Conservation (phyloP, 2,797 vertebrate genomes). For the Nyctalus aviator region DNA sequence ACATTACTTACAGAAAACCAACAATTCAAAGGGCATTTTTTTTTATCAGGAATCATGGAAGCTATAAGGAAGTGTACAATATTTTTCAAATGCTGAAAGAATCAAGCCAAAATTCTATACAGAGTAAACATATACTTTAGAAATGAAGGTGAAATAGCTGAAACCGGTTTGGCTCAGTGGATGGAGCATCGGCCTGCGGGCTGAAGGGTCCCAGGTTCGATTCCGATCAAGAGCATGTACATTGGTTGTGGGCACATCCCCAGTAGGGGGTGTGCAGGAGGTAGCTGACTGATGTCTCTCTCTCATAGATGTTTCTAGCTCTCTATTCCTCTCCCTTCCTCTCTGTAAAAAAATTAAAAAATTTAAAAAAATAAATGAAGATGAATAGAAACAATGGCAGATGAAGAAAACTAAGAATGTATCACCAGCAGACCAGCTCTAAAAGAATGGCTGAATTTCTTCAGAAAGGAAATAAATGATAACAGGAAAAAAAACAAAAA, state of each 20-base stretch:
- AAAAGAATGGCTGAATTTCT: background rate
- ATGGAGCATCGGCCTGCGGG: too few relatives aligned
- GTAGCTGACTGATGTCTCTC: too few relatives aligned
- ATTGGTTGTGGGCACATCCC: too few relatives aligned
- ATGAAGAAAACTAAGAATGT: background rate
- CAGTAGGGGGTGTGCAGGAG: too few relatives aligned
- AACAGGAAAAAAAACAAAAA: background rate
- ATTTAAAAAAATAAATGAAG: too few relatives aligned
- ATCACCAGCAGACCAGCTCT: background rate
- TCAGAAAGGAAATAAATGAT: background rate
- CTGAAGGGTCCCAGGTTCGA: too few relatives aligned
- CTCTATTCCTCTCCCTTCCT: too few relatives aligned
- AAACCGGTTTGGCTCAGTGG: too few relatives aligned
- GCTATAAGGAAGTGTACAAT: background rate
- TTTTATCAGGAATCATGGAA: background rate
- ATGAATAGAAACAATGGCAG: background rate
- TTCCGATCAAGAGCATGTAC: too few relatives aligned
- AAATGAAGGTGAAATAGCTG: too few relatives aligned
- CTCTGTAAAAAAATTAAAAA: too few relatives aligned
- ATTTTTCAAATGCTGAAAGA: slow-evolving; percentile 43
- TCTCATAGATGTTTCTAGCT: too few relatives aligned
- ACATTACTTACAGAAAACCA: background rate
- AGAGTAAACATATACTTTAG: background rate
- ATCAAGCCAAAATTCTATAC: background rate
- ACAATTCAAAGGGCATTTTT: background rate